These are phyloP conservation scores for Bathynomus jamesi DNA, from an alignment of 1,140 invertebrate species.

Conservation along the genomic window DNA sequence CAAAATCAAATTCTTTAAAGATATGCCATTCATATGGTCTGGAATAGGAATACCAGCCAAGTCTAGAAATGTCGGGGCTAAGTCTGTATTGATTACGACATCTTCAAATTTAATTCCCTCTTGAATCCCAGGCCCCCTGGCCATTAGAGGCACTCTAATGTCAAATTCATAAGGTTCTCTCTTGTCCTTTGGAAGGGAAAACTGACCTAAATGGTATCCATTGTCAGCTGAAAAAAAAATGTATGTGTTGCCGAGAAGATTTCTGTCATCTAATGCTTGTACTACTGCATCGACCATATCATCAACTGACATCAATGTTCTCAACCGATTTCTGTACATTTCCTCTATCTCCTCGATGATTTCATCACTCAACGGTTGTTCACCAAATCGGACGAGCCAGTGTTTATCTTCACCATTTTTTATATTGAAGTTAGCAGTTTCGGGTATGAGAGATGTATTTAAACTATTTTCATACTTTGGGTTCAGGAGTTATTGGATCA, in stretches of 20 bases:
- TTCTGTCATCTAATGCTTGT: conserved; percentile 47
- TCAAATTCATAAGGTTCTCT: conserved; percentile 83
- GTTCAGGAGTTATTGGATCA: conserved; percentile 68
- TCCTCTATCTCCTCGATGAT: conserved; percentile 55
- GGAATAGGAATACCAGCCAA: conserved; percentile 45
- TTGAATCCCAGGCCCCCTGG: conserved; percentile 61
- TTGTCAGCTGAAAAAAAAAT: conserved; percentile 78
- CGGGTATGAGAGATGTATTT: conserved; percentile 52
- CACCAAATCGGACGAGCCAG: conserved; percentile 63
- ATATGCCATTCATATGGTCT: conserved; percentile 2
- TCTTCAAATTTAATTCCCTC: conserved; percentile 45
- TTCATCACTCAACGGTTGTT: conserved; percentile 50
- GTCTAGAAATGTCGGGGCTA: conserved; percentile 68
- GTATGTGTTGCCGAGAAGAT: conserved; percentile 59
- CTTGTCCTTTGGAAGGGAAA: conserved; percentile 77
- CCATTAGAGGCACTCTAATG: conserved; percentile 67
- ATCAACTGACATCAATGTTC: conserved; percentile 73
- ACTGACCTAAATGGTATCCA: conserved; percentile 72
- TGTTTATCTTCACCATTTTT: conserved; percentile 51
- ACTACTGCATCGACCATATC: conserved; percentile 64
- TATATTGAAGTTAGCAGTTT: conserved; percentile 63
- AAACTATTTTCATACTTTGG: conserved; percentile 57
- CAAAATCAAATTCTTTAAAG: background rate
- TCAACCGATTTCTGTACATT: conserved; percentile 60
- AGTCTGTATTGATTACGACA: conserved; percentile 64